These are phyloP conservation scores for Lytechinus pictus DNA, from an alignment of 35 echinoderm and acorn worm species.

Conservation along the genomic window DNA sequence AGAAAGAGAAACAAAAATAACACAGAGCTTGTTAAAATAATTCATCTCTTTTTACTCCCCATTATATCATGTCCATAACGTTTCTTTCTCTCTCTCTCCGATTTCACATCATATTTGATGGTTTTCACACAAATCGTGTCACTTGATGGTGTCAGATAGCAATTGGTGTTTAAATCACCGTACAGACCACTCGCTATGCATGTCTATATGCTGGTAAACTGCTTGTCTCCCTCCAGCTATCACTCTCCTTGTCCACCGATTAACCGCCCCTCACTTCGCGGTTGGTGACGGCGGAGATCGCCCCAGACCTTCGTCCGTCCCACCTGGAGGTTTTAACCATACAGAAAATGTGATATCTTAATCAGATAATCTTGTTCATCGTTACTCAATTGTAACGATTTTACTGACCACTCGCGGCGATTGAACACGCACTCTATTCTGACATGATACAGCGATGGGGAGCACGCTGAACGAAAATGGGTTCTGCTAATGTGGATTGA, in stretches of 20 bases:
- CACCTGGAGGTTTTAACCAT: not conserved
- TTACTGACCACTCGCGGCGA: not conserved
- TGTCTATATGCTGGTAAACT: not conserved
- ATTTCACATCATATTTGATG: not conserved
- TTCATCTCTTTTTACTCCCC: not conserved
- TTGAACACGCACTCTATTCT: not conserved
- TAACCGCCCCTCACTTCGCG: not conserved
- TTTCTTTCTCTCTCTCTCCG: not conserved
- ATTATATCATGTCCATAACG: not conserved
- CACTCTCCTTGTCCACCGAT: not conserved
- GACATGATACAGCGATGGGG: not conserved
- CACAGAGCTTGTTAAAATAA: not conserved
- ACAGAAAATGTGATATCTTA: not conserved
- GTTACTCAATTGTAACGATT: not conserved
- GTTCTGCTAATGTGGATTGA: too few relatives aligned
- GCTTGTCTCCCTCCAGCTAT: not conserved
- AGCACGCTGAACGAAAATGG: too few relatives aligned
- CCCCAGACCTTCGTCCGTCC: not conserved
- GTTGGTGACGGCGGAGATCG: not conserved
- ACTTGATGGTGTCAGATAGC: not conserved
- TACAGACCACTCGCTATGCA: not conserved
- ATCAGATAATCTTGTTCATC: constrained; percentile 8
- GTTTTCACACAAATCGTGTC: not conserved
- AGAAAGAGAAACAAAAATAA: not conserved
- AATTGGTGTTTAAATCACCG: constrained; percentile 12